Evolutionary conservation across 2,797 vertebrate genomes (phyloP).

Genomic region (Syncerus caffer): DNA sequence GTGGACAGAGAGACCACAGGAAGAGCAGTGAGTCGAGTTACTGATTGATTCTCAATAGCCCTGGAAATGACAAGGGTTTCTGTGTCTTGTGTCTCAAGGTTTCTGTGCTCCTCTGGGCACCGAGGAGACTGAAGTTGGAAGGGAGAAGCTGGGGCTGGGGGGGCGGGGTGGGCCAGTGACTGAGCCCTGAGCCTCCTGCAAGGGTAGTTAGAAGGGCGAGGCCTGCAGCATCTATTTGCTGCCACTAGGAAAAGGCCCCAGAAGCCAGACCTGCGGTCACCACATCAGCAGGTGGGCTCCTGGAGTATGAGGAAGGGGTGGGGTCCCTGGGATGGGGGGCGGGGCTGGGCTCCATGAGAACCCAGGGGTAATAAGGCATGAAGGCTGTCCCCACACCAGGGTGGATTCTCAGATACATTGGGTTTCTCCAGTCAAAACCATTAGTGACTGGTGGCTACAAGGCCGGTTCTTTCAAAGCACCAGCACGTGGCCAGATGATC

Average conservation of each 20-base stretch:
- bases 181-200: not conserved
- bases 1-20: not conserved
- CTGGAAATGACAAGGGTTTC: not conserved
- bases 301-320: rapidly evolving
- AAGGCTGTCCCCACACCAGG: not conserved
- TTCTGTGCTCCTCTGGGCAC: not conserved
- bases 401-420: not conserved
- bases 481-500: rapidly evolving
- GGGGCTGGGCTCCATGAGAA: not conserved
- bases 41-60: not conserved
- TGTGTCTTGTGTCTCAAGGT: too few species aligned
- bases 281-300: not conserved
- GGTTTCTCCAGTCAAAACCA: not conserved
- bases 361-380: rapidly evolving
- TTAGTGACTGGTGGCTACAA: not conserved
- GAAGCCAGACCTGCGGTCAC: not conserved
- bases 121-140: not conserved
- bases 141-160: not conserved
- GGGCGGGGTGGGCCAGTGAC: rapidly evolving
- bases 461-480: rapidly evolving
- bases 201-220: not conserved
- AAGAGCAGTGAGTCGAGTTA: not conserved
- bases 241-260: not conserved
- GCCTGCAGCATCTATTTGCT: not conserved
- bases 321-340: too few species aligned